Conservation (phyloP, 1,140 invertebrate species). For the Diplogasteroides magnus region DNA sequence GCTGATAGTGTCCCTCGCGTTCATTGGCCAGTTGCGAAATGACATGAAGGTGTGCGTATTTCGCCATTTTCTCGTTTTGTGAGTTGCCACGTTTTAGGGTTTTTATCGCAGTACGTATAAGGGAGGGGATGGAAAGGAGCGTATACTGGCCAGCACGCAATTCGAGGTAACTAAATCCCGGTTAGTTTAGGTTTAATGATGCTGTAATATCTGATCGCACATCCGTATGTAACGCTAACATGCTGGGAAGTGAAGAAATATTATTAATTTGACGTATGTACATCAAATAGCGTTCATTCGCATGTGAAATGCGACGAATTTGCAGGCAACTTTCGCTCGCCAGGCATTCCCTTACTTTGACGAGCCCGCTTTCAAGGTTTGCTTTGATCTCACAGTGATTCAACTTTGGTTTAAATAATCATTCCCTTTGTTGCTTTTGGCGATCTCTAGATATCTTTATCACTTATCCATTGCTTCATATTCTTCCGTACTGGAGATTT, state of each 20-base stretch:
- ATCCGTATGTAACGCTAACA: too few species aligned
- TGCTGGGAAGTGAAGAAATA: background rate
- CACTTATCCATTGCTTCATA: too few species aligned
- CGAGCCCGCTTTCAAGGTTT: slow-evolving; percentile 86
- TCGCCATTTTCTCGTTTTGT: too few species aligned
- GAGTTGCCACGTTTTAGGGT: too few species aligned
- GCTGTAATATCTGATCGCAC: background rate
- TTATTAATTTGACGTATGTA: slow-evolving; percentile 23
- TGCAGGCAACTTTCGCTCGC: slow-evolving; percentile 64
- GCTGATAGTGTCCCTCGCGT: slow-evolving; percentile 52
- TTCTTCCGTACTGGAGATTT: too few species aligned
- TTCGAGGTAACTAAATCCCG: slow-evolving; percentile 58
- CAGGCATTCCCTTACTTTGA: slow-evolving; percentile 93
- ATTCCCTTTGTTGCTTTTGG: too few species aligned
- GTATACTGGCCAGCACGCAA: slow-evolving; percentile 59
- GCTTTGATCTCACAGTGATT: too few species aligned
- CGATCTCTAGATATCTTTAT: too few species aligned
- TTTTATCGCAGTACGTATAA: slow-evolving; percentile 60
- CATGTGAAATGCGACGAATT: slow-evolving; percentile 17
- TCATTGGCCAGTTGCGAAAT: slow-evolving; percentile 58
- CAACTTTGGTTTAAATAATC: too few species aligned
- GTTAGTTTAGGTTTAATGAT: too few species aligned
- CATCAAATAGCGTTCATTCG: too few species aligned
- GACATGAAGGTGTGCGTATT: slow-evolving; percentile 61
- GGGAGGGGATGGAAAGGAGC: slow-evolving; percentile 55